Evolutionary conservation across 2,113 vertebrate species (phyloP).

Genomic region (Brachyhypopomus occidentalis): DNA sequence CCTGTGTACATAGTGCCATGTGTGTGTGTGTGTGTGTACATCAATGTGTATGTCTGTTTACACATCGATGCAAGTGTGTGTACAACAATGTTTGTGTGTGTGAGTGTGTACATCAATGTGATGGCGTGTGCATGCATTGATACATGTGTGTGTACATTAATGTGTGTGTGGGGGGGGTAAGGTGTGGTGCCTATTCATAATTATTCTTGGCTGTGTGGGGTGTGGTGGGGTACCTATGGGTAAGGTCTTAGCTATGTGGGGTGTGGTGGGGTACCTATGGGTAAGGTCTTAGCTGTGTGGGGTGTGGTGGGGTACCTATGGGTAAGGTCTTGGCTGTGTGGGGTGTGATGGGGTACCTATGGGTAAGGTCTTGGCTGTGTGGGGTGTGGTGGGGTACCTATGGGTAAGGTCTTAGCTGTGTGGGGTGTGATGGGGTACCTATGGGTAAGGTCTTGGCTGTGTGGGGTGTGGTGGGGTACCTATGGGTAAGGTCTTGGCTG

Average conservation of each 20-base stretch:
- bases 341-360: slow-evolving; percentile 75
- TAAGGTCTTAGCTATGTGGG: background rate
- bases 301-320: slow-evolving; percentile 76
- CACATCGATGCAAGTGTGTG: background rate
- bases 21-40: background rate
- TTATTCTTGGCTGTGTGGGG: slow-evolving; percentile 6
- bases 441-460: background rate
- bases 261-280: background rate
- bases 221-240: background rate
- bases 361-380: slow-evolving; percentile 83
- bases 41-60: background rate
- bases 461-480: background rate
- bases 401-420: background rate
- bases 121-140: background rate
- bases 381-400: slow-evolving; percentile 73
- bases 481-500: background rate
- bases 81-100: background rate
- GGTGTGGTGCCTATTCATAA: background rate
- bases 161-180: background rate
- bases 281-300: background rate
- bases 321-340: slow-evolving; percentile 83
- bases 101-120: slow-evolving; percentile 9
- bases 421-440: slow-evolving; percentile 75
- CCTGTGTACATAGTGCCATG: background rate
- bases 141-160: background rate